Evolutionary conservation across 1,140 invertebrate species (phyloP).

Genomic region (Drosophila arawakana): DNA sequence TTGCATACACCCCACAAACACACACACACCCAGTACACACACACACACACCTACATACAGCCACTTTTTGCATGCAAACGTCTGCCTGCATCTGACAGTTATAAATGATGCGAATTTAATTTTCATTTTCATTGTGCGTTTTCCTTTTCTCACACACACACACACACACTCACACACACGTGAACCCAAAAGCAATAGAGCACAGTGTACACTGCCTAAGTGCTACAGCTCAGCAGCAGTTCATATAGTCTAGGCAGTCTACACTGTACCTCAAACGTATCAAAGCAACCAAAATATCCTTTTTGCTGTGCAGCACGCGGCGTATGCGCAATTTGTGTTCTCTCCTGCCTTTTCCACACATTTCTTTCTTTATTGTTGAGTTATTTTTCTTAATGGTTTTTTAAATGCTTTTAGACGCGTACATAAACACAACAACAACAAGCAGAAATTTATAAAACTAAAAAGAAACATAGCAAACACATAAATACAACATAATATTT

Average conservation of each 20-base stretch:
- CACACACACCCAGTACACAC: conserved; percentile 26
- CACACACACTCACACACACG: not conserved
- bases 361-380: conserved; percentile 26
- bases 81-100: conserved; percentile 50
- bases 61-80: conserved; percentile 32
- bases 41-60: conserved; percentile 34
- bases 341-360: not conserved
- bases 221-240: not conserved
- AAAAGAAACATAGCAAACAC: conserved; percentile 45
- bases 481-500: conserved; percentile 64
- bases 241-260: not conserved
- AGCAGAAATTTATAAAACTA: conserved; percentile 36
- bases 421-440: conserved; percentile 48
- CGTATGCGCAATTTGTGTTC: conserved; percentile 55
- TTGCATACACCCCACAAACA: conserved; percentile 44
- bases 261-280: conserved; percentile 10
- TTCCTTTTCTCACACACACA: not conserved
- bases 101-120: conserved; percentile 50
- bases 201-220: conserved; percentile 17
- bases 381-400: conserved; percentile 53
- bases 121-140: conserved; percentile 7
- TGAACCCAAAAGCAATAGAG: conserved; percentile 32
- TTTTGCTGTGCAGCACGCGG: conserved; percentile 31
- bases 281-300: not conserved
- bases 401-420: conserved; percentile 51